phyloP scores from a whole-genome alignment of 2,888 invertebrate genomes.

The Leptinotarsa rubiginosa region DNA sequence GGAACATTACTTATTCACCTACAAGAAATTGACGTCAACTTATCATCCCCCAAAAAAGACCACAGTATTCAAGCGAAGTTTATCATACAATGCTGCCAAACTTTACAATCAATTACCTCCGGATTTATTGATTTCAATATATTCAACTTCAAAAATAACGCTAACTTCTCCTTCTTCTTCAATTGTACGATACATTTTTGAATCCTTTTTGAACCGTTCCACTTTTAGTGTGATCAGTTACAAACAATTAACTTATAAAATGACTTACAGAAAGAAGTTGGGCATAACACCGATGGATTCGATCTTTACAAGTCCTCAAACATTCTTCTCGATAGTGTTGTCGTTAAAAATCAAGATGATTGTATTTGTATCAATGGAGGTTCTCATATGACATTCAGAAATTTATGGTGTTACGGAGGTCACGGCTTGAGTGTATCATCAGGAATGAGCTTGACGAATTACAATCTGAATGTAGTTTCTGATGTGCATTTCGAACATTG shows the following conservation, averaged over 20 bases:
- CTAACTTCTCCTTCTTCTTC: too few species aligned
- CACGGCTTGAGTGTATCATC: conserved; percentile 41
- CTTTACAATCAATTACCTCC: too few species aligned
- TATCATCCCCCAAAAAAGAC: too few species aligned
- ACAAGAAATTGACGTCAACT: too few species aligned
- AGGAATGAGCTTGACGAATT: conserved; percentile 21
- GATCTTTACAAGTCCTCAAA: conserved; percentile 25
- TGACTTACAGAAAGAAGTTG: conserved; percentile 29
- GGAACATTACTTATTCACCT: too few species aligned
- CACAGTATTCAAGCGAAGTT: too few species aligned
- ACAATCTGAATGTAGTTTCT: conserved; percentile 22
- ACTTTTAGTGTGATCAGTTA: neutral
- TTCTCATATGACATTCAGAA: conserved; percentile 27
- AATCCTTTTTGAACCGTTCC: too few species aligned
- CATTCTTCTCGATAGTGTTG: conserved; percentile 24
- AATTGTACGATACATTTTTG: too few species aligned
- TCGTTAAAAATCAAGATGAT: conserved; percentile 33
- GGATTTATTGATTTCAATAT: too few species aligned
- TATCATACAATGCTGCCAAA: too few species aligned
- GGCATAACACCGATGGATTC: conserved; percentile 35
- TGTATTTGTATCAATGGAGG: conserved; percentile 33
- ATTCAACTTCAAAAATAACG: too few species aligned
- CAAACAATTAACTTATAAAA: neutral
- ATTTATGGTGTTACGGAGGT: conserved; percentile 36
- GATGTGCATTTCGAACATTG: conserved; percentile 33